phyloP scores from a whole-genome alignment of 2,113 vertebrate species.

The Maccullochella peelii region DNA sequence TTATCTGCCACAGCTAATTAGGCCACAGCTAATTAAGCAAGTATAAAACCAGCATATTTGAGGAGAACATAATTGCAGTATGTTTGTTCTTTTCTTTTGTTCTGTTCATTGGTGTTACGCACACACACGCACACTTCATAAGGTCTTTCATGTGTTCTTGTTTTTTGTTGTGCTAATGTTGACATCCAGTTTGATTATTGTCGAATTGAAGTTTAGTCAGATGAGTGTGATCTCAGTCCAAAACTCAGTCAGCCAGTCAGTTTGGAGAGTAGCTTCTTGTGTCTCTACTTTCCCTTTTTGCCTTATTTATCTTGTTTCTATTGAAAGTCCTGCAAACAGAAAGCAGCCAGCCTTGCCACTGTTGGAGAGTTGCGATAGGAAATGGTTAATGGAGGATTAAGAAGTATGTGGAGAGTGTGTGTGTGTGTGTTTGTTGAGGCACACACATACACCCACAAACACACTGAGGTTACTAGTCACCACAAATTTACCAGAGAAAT shows the following conservation, averaged over 20 bases:
- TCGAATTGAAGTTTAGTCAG: not conserved
- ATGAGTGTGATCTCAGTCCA: not conserved
- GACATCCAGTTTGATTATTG: not conserved
- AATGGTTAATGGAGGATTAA: conserved; percentile 1
- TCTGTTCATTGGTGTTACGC: not conserved
- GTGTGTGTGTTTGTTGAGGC: not conserved
- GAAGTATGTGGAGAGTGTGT: not conserved
- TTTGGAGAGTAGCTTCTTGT: not conserved
- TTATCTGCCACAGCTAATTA: conserved; percentile 56
- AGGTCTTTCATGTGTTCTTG: conserved; percentile 13
- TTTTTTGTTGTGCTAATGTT: conserved; percentile 4
- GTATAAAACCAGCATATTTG: conserved; percentile 34
- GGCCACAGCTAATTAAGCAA: conserved; percentile 50
- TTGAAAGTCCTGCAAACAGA: conserved; percentile 5
- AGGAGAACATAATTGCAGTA: not conserved
- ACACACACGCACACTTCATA: conserved; percentile 23
- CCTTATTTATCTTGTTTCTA: not conserved
- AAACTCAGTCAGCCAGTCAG: not conserved
- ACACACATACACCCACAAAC: not conserved
- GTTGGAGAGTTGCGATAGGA: conserved; percentile 3
- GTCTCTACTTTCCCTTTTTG: not conserved
- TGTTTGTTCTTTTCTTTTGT: conserved; percentile 29
- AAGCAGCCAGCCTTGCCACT: conserved; percentile 12
- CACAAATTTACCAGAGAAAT: not conserved
- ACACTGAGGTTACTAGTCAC: not conserved